Percentiles rank a stretch among this genome's conserved stretches.
phyloP scores from a whole-genome alignment of 2,888 invertebrate species.

The Lathronympha strigana region DNA sequence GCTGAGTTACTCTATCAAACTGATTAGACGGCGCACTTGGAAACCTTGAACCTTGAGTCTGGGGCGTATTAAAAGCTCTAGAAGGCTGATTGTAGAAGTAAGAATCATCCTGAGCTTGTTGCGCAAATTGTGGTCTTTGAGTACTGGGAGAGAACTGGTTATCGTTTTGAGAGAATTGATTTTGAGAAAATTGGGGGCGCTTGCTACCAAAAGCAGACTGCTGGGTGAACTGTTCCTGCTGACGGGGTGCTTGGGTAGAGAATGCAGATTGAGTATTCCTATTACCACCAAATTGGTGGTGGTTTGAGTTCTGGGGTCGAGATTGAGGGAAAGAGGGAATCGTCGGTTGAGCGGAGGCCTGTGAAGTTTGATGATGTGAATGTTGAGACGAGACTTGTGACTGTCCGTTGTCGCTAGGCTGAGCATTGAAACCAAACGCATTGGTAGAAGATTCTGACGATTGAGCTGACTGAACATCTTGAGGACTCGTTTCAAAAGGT shows the following conservation, averaged over 20 bases:
- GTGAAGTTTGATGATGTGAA: constrained; percentile 29
- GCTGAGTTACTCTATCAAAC: constrained; percentile 52
- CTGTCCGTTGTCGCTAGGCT: constrained; percentile 39
- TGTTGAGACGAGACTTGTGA: constrained; percentile 41
- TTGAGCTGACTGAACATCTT: constrained; percentile 34
- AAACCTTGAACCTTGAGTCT: constrained; percentile 50
- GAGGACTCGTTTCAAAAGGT: constrained; percentile 55
- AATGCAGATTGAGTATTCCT: constrained; percentile 37
- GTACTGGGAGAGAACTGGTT: constrained; percentile 49
- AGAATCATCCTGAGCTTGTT: constrained; percentile 56
- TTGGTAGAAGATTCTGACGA: constrained; percentile 22
- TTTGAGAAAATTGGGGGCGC: constrained; percentile 42
- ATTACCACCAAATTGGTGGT: constrained; percentile 21
- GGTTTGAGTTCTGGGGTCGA: constrained; percentile 31
- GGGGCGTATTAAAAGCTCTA: constrained; percentile 56
- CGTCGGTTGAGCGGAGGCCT: constrained; percentile 40
- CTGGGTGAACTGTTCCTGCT: constrained; percentile 39
- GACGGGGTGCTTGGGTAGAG: constrained; percentile 38
- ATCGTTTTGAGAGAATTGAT: constrained; percentile 45
- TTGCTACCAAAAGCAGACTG: constrained; percentile 36
- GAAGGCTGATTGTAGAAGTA: constrained; percentile 68
- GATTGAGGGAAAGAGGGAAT: constrained; percentile 43
- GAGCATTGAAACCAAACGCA: constrained; percentile 32
- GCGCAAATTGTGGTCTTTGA: constrained; percentile 51
- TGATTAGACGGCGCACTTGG: constrained; percentile 55